Percentiles rank a stretch among this genome's conserved stretches.
These are phyloP conservation scores for Meles meles DNA, from an alignment of 2,113 vertebrate species.

Conservation along the genomic window DNA sequence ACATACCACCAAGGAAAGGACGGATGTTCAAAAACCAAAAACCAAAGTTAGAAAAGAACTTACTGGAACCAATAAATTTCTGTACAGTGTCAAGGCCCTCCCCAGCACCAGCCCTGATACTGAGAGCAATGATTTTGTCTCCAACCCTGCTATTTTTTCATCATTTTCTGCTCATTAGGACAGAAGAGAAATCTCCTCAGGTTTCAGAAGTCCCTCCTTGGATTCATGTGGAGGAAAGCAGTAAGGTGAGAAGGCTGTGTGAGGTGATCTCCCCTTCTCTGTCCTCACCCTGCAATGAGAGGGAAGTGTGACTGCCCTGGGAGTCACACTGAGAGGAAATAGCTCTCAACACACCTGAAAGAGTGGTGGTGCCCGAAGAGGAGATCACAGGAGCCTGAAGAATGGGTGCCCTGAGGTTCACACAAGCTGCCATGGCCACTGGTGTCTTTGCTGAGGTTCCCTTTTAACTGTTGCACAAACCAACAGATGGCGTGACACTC, in stretches of 20 bases:
- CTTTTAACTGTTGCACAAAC: background rate
- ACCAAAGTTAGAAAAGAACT: background rate
- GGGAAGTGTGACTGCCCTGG: background rate
- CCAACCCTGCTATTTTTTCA: background rate
- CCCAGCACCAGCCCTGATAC: background rate
- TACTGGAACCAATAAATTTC: background rate
- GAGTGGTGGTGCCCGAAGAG: background rate
- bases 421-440: background rate
- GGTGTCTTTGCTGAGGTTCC: background rate
- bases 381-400: background rate
- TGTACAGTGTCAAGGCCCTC: background rate
- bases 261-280: background rate
- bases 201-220: background rate
- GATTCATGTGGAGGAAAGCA: background rate
- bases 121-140: background rate
- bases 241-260: background rate
- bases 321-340: background rate
- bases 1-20: background rate
- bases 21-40: background rate
- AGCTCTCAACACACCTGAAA: background rate
- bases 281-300: background rate
- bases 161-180: slow-evolving; percentile 25
- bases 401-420: background rate
- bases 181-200: background rate
- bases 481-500: background rate